A percentile compares a stretch with the other conserved stretches of the same genome.
phyloP scores from a whole-genome alignment of 2,113 vertebrate species.

The Strix uralensis region DNA sequence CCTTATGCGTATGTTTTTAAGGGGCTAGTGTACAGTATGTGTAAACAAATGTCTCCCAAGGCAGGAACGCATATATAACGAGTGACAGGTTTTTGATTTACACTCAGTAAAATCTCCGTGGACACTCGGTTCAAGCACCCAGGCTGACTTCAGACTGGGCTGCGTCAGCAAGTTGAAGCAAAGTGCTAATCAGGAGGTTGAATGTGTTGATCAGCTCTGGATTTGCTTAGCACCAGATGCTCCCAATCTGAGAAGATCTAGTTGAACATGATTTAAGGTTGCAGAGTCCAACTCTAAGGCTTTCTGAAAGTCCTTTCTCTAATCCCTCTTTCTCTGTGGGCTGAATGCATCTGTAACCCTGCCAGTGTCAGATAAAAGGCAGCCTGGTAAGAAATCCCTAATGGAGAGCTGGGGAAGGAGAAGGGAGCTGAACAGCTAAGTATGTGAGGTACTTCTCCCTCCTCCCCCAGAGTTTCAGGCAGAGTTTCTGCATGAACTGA shows the following conservation, averaged over 20 bases:
- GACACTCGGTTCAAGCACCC: conserved; percentile 13
- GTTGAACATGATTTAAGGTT: conserved; percentile 59
- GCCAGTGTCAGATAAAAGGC: conserved; percentile 70
- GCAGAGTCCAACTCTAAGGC: conserved; percentile 45
- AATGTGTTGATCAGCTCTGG: conserved; percentile 61
- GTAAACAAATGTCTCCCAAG: conserved; percentile 52
- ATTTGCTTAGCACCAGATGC: conserved; percentile 62
- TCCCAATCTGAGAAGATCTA: conserved; percentile 59
- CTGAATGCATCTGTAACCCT: conserved; percentile 69
- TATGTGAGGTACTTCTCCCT: conserved; percentile 39
- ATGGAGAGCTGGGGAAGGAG: conserved; percentile 44
- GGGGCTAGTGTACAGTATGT: conserved; percentile 25
- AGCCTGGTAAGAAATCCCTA: conserved; percentile 65
- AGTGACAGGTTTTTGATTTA: conserved; percentile 58
- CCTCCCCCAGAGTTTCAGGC: conserved; percentile 59
- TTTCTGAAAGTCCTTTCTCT: conserved; percentile 65
- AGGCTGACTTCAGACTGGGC: conserved; percentile 40
- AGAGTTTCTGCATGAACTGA: conserved; percentile 57
- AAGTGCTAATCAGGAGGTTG: conserved; percentile 60
- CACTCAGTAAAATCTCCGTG: not conserved
- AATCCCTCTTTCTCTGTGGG: conserved; percentile 56
- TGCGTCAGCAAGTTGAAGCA: conserved; percentile 56
- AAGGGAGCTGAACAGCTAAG: conserved; percentile 26
- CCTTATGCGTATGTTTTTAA: conserved; percentile 10
- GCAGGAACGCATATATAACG: conserved; percentile 31